These are phyloP conservation scores for Agrochola circellaris DNA, from an alignment of 2,888 invertebrate species.

Conservation along the genomic window DNA sequence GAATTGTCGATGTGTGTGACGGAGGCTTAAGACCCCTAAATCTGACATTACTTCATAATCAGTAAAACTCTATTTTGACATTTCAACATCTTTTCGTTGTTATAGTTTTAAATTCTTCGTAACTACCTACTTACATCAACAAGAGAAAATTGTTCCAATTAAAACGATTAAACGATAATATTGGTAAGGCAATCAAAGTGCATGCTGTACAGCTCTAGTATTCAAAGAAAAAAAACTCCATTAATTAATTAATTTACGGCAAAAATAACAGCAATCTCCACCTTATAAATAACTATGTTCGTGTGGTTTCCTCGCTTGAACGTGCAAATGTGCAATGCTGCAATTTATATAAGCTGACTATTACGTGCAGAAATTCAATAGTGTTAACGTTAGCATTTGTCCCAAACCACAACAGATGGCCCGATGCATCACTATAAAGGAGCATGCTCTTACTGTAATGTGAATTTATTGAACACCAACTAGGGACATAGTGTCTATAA, in stretches of 20 bases:
- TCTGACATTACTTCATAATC: too few species aligned
- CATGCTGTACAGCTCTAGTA: background rate
- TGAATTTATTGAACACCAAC: background rate
- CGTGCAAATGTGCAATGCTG: background rate
- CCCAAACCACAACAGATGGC: slow-evolving; percentile 25
- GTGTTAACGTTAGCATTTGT: slow-evolving; percentile 8
- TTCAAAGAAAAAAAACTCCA: background rate
- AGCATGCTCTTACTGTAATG: slow-evolving; percentile 2
- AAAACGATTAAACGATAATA: background rate
- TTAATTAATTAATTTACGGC: background rate
- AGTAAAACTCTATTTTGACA: background rate
- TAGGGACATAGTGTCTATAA: background rate
- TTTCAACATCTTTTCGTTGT: background rate
- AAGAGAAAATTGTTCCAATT: background rate
- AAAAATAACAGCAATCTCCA: background rate
- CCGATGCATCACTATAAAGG: slow-evolving; percentile 23
- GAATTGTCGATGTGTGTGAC: too few species aligned
- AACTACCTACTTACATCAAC: background rate
- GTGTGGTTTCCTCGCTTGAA: background rate
- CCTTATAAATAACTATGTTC: too few species aligned
- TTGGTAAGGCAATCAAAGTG: background rate
- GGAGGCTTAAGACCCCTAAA: too few species aligned
- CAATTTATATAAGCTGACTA: background rate
- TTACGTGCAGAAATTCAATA: slow-evolving; percentile 11
- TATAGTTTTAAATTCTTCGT: background rate